A percentile compares a stretch with the other conserved stretches of the same genome.
phyloP scores from a whole-genome alignment of 2,888 invertebrate species.

The Dicyrtoma fusca region DNA sequence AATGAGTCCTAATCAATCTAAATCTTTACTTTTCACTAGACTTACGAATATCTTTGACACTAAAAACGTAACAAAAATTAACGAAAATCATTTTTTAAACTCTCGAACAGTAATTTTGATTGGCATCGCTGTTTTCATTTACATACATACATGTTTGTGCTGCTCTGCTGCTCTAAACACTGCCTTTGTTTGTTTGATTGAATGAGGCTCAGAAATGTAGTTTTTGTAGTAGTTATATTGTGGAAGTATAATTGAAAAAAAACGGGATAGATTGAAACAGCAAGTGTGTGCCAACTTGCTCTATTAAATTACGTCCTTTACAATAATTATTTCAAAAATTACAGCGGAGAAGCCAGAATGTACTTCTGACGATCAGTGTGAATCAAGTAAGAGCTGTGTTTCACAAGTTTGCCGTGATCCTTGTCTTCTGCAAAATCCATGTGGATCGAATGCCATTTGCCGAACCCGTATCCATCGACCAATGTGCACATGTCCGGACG shows the following conservation, averaged over 20 bases:
- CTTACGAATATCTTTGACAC: not conserved
- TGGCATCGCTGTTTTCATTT: not conserved
- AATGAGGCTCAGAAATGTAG: not conserved
- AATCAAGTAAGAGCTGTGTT: conserved; percentile 77
- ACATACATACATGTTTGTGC: not conserved
- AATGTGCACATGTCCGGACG: conserved; percentile 79
- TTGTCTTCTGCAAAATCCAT: conserved; percentile 75
- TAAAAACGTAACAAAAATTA: too few relatives aligned
- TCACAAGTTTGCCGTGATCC: conserved; percentile 79
- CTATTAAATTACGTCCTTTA: too few relatives aligned
- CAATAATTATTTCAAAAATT: conserved; percentile 19
- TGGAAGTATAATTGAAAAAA: not conserved
- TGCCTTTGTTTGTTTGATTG: not conserved
- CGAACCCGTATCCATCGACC: conserved; percentile 76
- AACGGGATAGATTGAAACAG: too few relatives aligned
- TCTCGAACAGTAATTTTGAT: not conserved
- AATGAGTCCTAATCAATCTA: too few relatives aligned
- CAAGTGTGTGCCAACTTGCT: too few relatives aligned
- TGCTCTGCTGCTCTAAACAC: not conserved
- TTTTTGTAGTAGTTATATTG: not conserved
- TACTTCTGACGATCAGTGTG: conserved; percentile 67
- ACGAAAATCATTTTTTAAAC: not conserved
- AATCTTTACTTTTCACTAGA: not conserved
- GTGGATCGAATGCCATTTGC: conserved; percentile 80
- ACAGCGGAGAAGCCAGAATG: conserved; percentile 41